Base-by-base conservation (phyloP, 2,888 invertebrate species). In the Tetramorium bicarinatum region DNA sequence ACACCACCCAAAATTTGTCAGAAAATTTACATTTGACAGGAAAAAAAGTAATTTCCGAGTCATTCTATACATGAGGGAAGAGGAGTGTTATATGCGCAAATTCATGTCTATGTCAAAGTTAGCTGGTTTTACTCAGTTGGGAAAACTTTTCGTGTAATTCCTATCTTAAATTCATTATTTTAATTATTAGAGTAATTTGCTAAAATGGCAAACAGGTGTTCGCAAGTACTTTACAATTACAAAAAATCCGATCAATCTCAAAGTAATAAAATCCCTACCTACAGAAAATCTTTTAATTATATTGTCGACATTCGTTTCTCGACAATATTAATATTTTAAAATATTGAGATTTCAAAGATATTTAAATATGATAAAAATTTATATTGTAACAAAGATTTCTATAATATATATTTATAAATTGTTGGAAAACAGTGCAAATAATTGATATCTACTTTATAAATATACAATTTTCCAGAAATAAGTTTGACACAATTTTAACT, bases 191-290 rank as follows among this genome's bases (percentile, higher is more conserved):
- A 13, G 47, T 25, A 83, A 83, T 83, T 83, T 47, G 62, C 47
- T 41, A 82, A 82, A 72, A 64, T 69, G 47, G 52, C 54, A 72
- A 72, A 74, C 74, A 79, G 81, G 69, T 85, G 85, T 85, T 81
- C 82, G 62, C 69, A 69, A 49, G 79, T 34, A 85, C 82, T 62
- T 75, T 62, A 64, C 9, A 67, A 77, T 54, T 67, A 25, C 44
- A 49, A 49, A 66, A 7, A 66, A 49, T 18, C 38, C 21, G 25
- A 52, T 76, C 25, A 21, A 52, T 62, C 34, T 38, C 13, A 66
- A 49, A 21, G 25, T 29, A 41, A 49, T 38, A 66, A 7, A 64
- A 64, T 49, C 11, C 15, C 1, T 34, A 21, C 21, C 47, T 38
- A 25, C 6, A 0, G 1, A 21, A 25, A 61, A 74, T 29, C n/a